Conservation (phyloP, 2,797 vertebrate genomes). For the Dicrostonyx torquatus region DNA sequence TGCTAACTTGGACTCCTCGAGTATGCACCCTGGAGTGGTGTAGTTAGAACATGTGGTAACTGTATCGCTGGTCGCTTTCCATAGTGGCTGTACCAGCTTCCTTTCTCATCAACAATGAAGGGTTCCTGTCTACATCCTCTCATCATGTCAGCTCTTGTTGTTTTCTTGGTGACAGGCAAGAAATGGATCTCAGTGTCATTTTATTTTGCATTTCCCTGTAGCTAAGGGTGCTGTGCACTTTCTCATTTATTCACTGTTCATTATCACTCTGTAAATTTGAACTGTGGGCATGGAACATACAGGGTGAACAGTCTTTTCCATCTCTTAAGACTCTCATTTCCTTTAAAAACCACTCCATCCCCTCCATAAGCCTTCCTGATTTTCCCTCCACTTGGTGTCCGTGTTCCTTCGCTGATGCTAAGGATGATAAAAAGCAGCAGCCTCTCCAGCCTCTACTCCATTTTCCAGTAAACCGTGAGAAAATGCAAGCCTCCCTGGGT, state of each 20-base stretch:
- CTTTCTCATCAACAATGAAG: background rate
- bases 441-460: background rate
- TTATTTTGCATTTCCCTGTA: background rate
- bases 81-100: background rate
- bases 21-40: background rate
- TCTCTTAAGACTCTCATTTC: background rate
- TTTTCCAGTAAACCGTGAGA: background rate
- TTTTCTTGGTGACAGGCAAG: background rate
- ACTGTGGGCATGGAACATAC: background rate
- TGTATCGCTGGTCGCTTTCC: background rate
- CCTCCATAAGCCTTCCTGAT: background rate
- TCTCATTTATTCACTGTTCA: background rate
- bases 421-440: constrained; percentile 14
- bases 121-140: background rate
- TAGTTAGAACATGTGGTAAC: background rate
- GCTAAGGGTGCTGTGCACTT: background rate
- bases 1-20: no score
- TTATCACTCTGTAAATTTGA: background rate
- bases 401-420: background rate
- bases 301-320: background rate
- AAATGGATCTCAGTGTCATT: background rate
- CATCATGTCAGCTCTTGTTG: background rate
- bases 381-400: background rate
- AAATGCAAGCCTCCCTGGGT: background rate
- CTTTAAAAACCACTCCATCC: background rate